A percentile compares a stretch with the other conserved stretches of the same genome.
These are phyloP conservation scores for Cercocebus atys DNA, from an alignment of 2,113 vertebrate species.

Conservation along the genomic window DNA sequence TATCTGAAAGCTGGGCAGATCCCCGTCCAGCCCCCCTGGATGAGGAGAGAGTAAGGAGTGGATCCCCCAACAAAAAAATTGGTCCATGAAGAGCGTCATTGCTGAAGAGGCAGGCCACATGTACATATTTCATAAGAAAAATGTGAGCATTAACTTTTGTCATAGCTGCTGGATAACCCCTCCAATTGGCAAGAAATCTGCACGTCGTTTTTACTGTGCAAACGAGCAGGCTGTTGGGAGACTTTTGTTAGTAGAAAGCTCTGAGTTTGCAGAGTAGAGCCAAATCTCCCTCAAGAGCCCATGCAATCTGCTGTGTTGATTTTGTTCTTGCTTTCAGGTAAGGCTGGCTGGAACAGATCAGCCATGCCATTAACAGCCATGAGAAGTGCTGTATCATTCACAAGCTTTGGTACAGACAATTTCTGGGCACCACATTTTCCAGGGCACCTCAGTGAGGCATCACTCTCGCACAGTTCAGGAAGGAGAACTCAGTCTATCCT, in stretches of 20 bases:
- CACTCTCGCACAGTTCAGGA: not conserved
- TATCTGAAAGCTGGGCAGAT: not conserved
- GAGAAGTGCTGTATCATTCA: not conserved
- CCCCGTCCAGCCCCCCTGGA: not conserved
- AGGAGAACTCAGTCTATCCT: constrained; percentile 70
- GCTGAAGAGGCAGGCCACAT: not conserved
- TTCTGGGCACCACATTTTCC: constrained; percentile 34
- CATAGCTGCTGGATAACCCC: not conserved
- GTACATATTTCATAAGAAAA: not conserved
- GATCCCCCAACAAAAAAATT: not conserved
- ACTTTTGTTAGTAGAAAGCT: constrained; percentile 33
- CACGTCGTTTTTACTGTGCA: not conserved
- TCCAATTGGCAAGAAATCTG: constrained; percentile 31
- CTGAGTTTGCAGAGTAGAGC: not conserved
- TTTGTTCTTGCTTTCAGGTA: constrained; percentile 14
- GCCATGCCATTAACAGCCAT: accelerated
- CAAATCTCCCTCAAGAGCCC: constrained; percentile 13
- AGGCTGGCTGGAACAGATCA: not conserved
- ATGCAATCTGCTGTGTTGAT: not conserved
- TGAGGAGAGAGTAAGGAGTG: not conserved
- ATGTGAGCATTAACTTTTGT: not conserved
- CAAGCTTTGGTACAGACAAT: not conserved
- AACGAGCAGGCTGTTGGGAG: not conserved
- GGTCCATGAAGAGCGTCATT: not conserved
- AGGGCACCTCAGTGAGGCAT: constrained; percentile 43